Base-by-base conservation (phyloP, 2,888 invertebrate genomes). In the Odontocolon sp. region DNA sequence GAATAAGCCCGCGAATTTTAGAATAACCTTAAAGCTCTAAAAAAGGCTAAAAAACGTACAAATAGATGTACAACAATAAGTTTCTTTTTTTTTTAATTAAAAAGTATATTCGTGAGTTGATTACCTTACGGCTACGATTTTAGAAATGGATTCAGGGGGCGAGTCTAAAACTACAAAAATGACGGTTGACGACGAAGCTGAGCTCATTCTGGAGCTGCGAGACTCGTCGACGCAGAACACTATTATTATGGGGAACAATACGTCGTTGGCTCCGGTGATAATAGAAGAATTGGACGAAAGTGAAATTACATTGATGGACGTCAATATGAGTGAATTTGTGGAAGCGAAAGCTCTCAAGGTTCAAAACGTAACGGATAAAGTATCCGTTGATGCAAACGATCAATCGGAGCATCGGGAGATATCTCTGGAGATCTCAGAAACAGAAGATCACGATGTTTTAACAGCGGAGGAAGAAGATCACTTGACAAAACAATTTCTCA, bases 401-500 rank as follows among this genome's bases (percentile, higher is more conserved):
- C 42, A 42, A 16, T 42, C 31, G 14, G 69, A 56, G 11, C 9
- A 54, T 0, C 38, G 40, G 2, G 36, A 47, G 3, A 21, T 52
- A n/a, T 75, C 76, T 0, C 72, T 79, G 0, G 56, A 80, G 56
- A 9, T 72, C 21, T 69, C 77, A 2, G 88, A 87, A 26, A 31
- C 72, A 3, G 87, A 87, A 54, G 85, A 85, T 56, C 82, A 82
- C 18, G 84, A 85, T 50, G 11, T 81, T 1, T 42, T 78, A 2
- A 81, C 82, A 4, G 80, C 83, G 1, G 85, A 82, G 3, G 87
- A 89, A 64, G 87, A 90, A 76, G 86, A 89, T 75, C 57, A 77
- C 66, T 87, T 95, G 28, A 94, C 95, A 0, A 93, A 92, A 82
- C 94, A 94, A 82, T 95, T 94, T 91, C 91, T 95, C 63, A 93